Evolutionary conservation across 2,113 vertebrate species (phyloP), one percentile per base, ranked within the genome.

Genomic region (Chauna torquata): DNA sequence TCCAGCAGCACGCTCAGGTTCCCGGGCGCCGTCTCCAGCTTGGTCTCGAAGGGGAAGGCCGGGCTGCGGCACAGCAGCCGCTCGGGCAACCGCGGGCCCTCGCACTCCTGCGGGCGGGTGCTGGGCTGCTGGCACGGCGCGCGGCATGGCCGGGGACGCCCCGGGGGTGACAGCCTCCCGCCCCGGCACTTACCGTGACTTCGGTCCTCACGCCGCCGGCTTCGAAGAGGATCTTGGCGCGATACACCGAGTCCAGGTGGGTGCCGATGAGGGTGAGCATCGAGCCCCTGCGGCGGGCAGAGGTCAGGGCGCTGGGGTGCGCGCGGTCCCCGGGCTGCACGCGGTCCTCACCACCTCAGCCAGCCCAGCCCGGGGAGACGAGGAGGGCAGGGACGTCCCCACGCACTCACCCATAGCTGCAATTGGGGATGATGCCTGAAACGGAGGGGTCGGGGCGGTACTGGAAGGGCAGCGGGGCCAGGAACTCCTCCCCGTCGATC

Each of bases 211-310:
- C 15, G 0, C 59, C 8, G 0, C 10, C 11, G 38, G 86, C 65
- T 54, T 95, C 94, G 3, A 97, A 97, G 66, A 13, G 87, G 62
- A 97, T 57, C 82, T 89, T 96, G 75, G 89, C 40, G 1, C 96
- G 98, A 92, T 98, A 99, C 6, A 98, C 98, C 0, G 99, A 99
- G 93, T 99, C 98, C 97, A 99, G 98, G 96, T 99, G 98, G 77
- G 97, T 96, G 61, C 99, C 99, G 10, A 81, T 93, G 72, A 99
- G 97, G 40, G 98, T 98, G 88, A 99, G 97, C 12, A 95, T 97
- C 2, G 98, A 99, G 42, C 99, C 99, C 61, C 99, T 99, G 32
- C 1, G 8, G 74, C 6, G 3, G 68, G 55, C 12, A 68, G 52
- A n/a, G 36, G 42, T 74, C 75, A 91, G 38, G n/a, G 81, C 27